Conservation (phyloP, 1,140 invertebrate species). For the Drosophila virilis region DNA sequence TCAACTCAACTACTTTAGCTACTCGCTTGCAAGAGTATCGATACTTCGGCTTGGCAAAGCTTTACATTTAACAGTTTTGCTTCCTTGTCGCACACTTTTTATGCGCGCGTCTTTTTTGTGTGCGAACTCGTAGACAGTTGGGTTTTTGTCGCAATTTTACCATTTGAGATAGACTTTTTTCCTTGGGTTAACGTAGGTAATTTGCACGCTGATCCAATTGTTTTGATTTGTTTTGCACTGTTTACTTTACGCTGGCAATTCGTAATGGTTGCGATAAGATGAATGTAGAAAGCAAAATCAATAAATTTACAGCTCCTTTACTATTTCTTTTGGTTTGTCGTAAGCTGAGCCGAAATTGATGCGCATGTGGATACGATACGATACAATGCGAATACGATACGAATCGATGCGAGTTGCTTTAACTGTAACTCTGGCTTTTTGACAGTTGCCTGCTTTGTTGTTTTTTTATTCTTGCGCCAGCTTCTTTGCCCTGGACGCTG, state of each 20-base stretch:
- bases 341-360: slow-evolving; percentile 21
- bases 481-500: slow-evolving; percentile 42
- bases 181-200: slow-evolving; percentile 59
- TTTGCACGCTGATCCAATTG: slow-evolving; percentile 45
- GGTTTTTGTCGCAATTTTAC: slow-evolving; percentile 53
- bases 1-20: too few species aligned
- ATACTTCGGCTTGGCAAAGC: background rate
- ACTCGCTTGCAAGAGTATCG: slow-evolving; percentile 14
- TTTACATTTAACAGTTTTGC: background rate
- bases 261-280: slow-evolving; percentile 43
- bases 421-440: slow-evolving; percentile 22
- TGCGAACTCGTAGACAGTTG: slow-evolving; percentile 36
- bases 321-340: slow-evolving; percentile 11
- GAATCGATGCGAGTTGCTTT: slow-evolving; percentile 20
- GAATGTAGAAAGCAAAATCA: slow-evolving; percentile 65
- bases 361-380: slow-evolving; percentile 9
- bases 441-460: slow-evolving; percentile 24
- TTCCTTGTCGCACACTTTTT: slow-evolving; percentile 27
- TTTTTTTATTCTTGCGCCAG: slow-evolving; percentile 29
- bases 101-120: slow-evolving; percentile 39
- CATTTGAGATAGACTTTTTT: slow-evolving; percentile 77
- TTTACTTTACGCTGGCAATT: slow-evolving; percentile 44
- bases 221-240: slow-evolving; percentile 20
- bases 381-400: slow-evolving; percentile 1
- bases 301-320: slow-evolving; percentile 62